Evolutionary conservation across 2,113 vertebrate species (phyloP), one percentile per base, ranked within the genome.

Genomic region (Halcyon senegalensis): DNA sequence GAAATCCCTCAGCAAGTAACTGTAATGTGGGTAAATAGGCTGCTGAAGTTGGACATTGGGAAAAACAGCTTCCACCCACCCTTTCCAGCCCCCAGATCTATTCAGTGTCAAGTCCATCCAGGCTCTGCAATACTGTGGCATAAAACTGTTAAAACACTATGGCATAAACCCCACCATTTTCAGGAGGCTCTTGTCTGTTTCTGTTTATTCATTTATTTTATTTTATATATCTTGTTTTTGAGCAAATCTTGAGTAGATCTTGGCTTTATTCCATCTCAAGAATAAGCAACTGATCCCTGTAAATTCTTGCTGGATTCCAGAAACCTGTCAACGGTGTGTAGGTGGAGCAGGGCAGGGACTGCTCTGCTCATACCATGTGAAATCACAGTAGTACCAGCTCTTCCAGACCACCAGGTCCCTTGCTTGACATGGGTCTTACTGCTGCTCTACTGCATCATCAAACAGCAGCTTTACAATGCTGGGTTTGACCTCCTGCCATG

Each of bases 1-100:
- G 27, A 30, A 55, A 55, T 55, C 53, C 53, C 53, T 55, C 53
- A 55, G 28, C 15, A 55, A 55, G 53, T 53, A 53, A 53, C 48
- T 21, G 10, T 44, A 27, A 20, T 7, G n/a, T 7, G 17, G 39
- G 39, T 43, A 62, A 55, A 62, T 7, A 4, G 3, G 14, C 66
- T 24, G 28, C 12, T 0, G 2, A 16, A 27, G 39, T 3, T 23
- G 46, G 21, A 27, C 21, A 3, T 4, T 7, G 16, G 43, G 25
- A 59, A 46, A 72, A 30, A 2, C 23, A 15, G 39, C 23, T 55
- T 39, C 74, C 21, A 33, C 17, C 37, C 27, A 20, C 25, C 31
- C 13, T 28, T 70, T 7, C 24, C 30, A 41, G 51, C n/a, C n/a
- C 43, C 28, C 8, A 19, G 30, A n/a, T 28, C 39, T 27, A 23